Evolutionary conservation across 2,888 invertebrate genomes (phyloP).

Genomic region (Drosophila nr. medialis): DNA sequence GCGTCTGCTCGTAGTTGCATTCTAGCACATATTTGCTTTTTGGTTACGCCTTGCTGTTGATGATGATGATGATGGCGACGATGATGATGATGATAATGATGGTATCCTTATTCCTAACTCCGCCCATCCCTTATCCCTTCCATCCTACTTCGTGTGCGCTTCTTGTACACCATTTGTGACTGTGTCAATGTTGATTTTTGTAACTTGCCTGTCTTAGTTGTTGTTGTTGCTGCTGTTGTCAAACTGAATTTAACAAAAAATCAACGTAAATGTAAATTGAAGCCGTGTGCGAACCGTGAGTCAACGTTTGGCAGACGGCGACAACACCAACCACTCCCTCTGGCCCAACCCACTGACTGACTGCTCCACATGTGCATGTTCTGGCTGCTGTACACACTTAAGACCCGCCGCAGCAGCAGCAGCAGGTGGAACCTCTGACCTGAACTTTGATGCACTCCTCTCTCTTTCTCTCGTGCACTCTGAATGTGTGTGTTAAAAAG

Average conservation of each 20-base stretch:
- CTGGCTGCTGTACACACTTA: slow-evolving; percentile 39
- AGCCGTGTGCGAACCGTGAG: slow-evolving; percentile 59
- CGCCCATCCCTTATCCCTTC: neutral
- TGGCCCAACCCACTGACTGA: neutral
- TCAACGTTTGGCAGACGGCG: slow-evolving; percentile 42
- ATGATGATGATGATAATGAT: slow-evolving; percentile 30
- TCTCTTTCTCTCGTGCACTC: neutral
- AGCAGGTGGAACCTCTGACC: slow-evolving; percentile 42
- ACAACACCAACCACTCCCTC: neutral
- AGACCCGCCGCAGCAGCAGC: slow-evolving; percentile 17
- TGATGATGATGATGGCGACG: neutral
- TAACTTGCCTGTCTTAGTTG: slow-evolving; percentile 32
- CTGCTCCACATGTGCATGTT: slow-evolving; percentile 39
- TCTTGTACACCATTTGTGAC: slow-evolving; percentile 55
- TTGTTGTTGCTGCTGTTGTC: slow-evolving; percentile 43
- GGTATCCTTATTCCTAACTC: neutral
- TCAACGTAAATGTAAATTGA: slow-evolving; percentile 77
- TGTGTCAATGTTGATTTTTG: slow-evolving; percentile 72
- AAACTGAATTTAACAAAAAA: slow-evolving; percentile 78
- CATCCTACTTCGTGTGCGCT: neutral
- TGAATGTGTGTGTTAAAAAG: slow-evolving; percentile 55
- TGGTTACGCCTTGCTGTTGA: slow-evolving; percentile 32
- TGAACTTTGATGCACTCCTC: slow-evolving; percentile 24
- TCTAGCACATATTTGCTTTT: slow-evolving; percentile 32
- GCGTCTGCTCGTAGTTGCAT: slow-evolving; percentile 9